Percentiles rank a stretch among this genome's conserved stretches.
phyloP scores from a whole-genome alignment of 2,888 invertebrate genomes.

The Frankliniella fusca region DNA sequence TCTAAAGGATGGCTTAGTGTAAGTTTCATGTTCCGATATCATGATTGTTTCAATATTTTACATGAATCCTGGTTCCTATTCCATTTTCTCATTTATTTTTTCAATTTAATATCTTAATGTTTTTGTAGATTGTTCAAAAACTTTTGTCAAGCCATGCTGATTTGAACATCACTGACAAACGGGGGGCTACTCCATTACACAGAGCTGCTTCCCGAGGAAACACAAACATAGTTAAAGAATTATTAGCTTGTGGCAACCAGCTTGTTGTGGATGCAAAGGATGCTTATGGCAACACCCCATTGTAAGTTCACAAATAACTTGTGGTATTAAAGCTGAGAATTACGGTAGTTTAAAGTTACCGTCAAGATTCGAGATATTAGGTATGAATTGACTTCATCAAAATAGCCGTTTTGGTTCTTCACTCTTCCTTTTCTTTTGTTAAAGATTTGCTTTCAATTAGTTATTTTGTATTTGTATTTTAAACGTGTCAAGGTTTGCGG shows the following conservation, averaged over 20 bases:
- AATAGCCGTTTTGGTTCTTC: no score
- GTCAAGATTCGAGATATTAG: no score
- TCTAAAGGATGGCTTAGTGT: slow-evolving; percentile 77
- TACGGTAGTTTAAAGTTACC: no score
- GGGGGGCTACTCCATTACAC: slow-evolving; percentile 71
- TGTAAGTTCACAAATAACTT: slow-evolving; percentile 57
- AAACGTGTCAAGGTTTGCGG: no score
- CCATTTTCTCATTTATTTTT: neutral
- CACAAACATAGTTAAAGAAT: slow-evolving; percentile 60
- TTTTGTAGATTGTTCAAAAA: slow-evolving; percentile 59
- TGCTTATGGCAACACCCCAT: slow-evolving; percentile 67
- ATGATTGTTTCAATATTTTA: slow-evolving; percentile 31
- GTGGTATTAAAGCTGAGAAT: no score
- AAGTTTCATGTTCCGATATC: slow-evolving; percentile 38
- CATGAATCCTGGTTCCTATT: neutral
- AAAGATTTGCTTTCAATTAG: no score
- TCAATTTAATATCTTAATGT: slow-evolving; percentile 38
- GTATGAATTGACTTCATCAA: no score
- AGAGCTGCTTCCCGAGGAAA: slow-evolving; percentile 75
- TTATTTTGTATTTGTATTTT: no score
- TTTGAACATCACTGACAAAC: slow-evolving; percentile 62
- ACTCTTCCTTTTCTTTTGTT: neutral
- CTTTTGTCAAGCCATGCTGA: slow-evolving; percentile 65
- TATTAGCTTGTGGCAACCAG: slow-evolving; percentile 56
- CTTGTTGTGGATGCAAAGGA: slow-evolving; percentile 58